Evolutionary conservation across 1,140 invertebrate genomes (phyloP).

Genomic region (Leptopilina boulardi): DNA sequence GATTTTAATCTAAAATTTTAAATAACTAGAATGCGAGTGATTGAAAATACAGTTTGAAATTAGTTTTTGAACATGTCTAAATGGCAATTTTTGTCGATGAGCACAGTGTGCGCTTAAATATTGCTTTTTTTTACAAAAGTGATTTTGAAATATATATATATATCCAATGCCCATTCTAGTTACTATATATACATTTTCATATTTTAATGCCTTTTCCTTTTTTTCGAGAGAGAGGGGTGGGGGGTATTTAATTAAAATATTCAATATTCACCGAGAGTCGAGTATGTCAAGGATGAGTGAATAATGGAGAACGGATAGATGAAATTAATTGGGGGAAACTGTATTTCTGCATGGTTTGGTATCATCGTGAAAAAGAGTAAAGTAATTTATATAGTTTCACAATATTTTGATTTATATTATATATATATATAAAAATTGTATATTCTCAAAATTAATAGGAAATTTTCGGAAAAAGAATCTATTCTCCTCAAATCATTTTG

Average conservation of each 20-base stretch:
- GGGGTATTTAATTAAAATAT: constrained; percentile 28
- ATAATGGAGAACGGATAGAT: constrained; percentile 32
- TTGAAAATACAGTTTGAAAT: neutral
- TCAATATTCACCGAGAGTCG: constrained; percentile 26
- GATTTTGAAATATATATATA: neutral
- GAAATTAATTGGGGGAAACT: constrained; percentile 20
- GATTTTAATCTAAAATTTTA: neutral
- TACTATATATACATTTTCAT: neutral
- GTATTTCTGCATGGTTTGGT: constrained; percentile 11
- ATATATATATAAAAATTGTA: neutral
- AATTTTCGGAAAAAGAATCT: neutral
- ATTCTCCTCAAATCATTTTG: too few species aligned
- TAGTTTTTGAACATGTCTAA: neutral
- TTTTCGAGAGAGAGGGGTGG: too few species aligned
- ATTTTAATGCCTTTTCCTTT: neutral
- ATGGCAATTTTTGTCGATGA: neutral
- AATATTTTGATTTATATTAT: constrained; percentile 14
- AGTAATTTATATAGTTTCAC: constrained; percentile 20
- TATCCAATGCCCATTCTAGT: neutral
- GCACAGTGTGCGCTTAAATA: neutral
- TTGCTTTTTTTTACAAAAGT: neutral
- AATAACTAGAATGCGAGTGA: neutral
- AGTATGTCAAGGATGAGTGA: constrained; percentile 16
- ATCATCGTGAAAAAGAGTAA: constrained; percentile 22
- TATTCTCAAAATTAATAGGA: neutral